Base-by-base conservation (phyloP, 2,113 vertebrate species). In the Collichthys lucidus region DNA sequence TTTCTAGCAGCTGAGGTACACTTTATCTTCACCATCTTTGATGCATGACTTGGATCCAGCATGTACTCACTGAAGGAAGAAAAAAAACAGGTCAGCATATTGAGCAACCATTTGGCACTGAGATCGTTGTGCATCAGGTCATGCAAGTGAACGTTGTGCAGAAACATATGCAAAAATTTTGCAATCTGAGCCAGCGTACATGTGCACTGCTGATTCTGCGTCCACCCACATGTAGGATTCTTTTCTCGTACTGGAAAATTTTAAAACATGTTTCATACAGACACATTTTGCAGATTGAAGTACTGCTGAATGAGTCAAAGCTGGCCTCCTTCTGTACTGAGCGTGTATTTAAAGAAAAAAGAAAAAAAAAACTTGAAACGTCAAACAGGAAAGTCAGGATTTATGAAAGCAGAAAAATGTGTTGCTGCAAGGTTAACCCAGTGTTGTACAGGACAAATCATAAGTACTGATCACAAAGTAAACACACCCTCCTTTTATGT, bases 341-440 rank as follows among this genome's bases (percentile, higher is more conserved):
- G 61, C 40, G 44, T 61, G 82, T 42, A 83, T 88, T 87, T 79
- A 35, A 84, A 85, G 60, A 65, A 85, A 89, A 85, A 77, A 24
- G 75, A 77, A 79, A 84, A 85, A 50, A 84, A 79, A 83, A 88
- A 77, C 16, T 64, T 83, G 74, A 87, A 91, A 90, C 20, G 91
- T 92, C 86, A 94, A 94, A 94, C 94, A 90, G 93, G 94, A 94
- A 94, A 96, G 91, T 92, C 94, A 91, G 89, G 93, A 93, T 92
- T 94, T 84, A 88, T 89, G 85, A 88, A 77, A 77, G 89, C 82
- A 90, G 82, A 93, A 91, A 85, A 95, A 94, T 91, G 85, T 82
- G 89, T 90, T 82, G 89, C 92, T 93, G 93, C 77, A 80, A 93
- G 92, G 88, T 94, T 91, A 86, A 89, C 84, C 84, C 86, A 79